Evolutionary conservation across 1,140 invertebrate species (phyloP).

Genomic region (Ceratosolen fusciceps): DNA sequence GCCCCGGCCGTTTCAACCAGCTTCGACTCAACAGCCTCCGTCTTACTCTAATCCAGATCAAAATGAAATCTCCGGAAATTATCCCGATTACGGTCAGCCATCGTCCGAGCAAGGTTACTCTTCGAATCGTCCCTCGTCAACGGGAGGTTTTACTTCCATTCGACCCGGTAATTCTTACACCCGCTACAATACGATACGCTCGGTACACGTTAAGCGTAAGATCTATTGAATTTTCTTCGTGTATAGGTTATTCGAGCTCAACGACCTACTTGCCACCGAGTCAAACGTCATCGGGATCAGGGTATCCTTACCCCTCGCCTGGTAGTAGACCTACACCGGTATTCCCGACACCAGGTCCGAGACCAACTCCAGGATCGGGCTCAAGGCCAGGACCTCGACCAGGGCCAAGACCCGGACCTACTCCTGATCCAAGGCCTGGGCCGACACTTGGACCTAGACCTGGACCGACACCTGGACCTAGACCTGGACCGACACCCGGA

Average conservation of each 20-base stretch:
- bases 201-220: no score
- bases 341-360: constrained; percentile 56
- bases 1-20: constrained; percentile 78
- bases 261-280: constrained; percentile 62
- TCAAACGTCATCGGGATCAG: constrained; percentile 35
- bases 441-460: constrained; percentile 23
- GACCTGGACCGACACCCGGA: no score
- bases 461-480: neutral
- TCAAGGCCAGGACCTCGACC: constrained; percentile 31
- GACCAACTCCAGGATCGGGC: constrained; percentile 39
- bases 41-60: constrained; percentile 56
- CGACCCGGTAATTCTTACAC: constrained; percentile 35
- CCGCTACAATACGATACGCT: constrained; percentile 52
- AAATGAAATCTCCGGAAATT: constrained; percentile 59
- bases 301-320: constrained; percentile 56
- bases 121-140: constrained; percentile 50
- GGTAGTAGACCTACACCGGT: constrained; percentile 55
- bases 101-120: constrained; percentile 52
- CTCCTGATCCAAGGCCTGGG: constrained; percentile 15
- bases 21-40: constrained; percentile 54
- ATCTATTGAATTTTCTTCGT: constrained; percentile 51
- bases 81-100: constrained; percentile 56
- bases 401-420: constrained; percentile 30
- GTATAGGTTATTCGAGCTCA: constrained; percentile 41
- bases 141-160: constrained; percentile 30